Conservation (phyloP, 2,888 invertebrate species). For the Dyspetes luteomarginatus region DNA sequence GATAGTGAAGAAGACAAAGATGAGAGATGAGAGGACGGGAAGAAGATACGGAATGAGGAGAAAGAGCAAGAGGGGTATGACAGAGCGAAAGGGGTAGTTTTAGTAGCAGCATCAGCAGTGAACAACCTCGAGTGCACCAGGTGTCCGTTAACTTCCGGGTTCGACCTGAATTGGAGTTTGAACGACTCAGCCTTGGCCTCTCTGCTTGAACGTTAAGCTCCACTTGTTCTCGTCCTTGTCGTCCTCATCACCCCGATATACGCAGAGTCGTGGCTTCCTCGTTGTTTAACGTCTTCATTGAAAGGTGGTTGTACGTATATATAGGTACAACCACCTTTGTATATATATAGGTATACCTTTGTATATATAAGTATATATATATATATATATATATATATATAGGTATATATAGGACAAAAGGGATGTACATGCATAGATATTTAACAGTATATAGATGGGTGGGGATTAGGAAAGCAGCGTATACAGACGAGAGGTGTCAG, state of each 20-base stretch:
- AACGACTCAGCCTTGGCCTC: constrained; percentile 70
- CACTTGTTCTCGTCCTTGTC: not conserved
- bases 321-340: not conserved
- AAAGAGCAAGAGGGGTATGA: constrained; percentile 4
- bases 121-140: constrained; percentile 50
- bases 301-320: not conserved
- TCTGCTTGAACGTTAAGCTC: not conserved
- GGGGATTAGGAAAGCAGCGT: not conserved
- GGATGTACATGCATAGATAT: constrained; percentile 15
- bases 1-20: not conserved
- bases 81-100: constrained; percentile 38
- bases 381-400: constrained; percentile 1
- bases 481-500: constrained; percentile 6
- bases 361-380: not conserved
- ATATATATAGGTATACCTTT: not conserved
- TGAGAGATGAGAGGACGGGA: not conserved
- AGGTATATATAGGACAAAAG: not conserved
- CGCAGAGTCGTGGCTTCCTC: constrained; percentile 16
- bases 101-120: constrained; percentile 49
- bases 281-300: constrained; percentile 24
- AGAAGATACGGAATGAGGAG: constrained; percentile 6
- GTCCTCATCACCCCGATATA: not conserved
- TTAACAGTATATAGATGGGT: not conserved
- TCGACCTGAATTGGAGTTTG: constrained; percentile 75
- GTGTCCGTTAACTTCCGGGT: constrained; percentile 67